These are phyloP conservation scores for Pelecanoides urinatrix DNA, from an alignment of 2,113 vertebrate species.

Conservation along the genomic window DNA sequence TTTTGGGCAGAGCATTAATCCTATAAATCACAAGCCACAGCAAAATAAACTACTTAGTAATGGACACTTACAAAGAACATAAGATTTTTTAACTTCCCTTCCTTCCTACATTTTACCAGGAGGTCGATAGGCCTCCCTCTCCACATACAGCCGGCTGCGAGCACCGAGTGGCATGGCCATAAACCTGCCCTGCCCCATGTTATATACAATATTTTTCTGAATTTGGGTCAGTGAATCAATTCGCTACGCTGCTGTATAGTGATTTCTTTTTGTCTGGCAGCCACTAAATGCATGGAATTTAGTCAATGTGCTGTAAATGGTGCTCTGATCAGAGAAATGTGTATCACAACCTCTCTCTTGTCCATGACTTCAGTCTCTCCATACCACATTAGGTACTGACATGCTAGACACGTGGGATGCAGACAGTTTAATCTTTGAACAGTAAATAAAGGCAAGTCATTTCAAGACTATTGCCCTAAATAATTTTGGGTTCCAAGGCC, in stretches of 20 bases:
- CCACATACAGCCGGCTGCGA: fast-evolving
- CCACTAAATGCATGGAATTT: not conserved
- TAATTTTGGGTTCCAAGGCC: not conserved
- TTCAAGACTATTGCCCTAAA: not conserved
- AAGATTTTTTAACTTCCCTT: not conserved
- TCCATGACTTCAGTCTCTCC: not conserved
- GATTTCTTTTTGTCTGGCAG: not conserved
- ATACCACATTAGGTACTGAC: fast-evolving
- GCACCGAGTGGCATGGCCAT: not conserved
- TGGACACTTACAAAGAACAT: not conserved
- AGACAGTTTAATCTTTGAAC: too few relatives aligned
- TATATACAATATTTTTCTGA: not conserved
- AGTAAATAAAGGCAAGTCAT: not conserved
- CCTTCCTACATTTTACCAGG: not conserved
- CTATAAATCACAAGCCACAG: not conserved
- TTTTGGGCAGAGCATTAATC: not conserved
- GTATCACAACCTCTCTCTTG: not conserved
- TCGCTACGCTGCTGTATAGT: not conserved
- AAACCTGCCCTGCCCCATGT: not conserved
- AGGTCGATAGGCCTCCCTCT: not conserved
- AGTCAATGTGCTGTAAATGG: too few relatives aligned
- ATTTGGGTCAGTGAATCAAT: not conserved
- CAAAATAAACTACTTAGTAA: not conserved
- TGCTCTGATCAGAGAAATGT: not conserved
- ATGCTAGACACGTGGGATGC: fast-evolving